These are phyloP conservation scores for Drosophila busckii DNA, from an alignment of 1,140 invertebrate genomes.

Conservation along the genomic window DNA sequence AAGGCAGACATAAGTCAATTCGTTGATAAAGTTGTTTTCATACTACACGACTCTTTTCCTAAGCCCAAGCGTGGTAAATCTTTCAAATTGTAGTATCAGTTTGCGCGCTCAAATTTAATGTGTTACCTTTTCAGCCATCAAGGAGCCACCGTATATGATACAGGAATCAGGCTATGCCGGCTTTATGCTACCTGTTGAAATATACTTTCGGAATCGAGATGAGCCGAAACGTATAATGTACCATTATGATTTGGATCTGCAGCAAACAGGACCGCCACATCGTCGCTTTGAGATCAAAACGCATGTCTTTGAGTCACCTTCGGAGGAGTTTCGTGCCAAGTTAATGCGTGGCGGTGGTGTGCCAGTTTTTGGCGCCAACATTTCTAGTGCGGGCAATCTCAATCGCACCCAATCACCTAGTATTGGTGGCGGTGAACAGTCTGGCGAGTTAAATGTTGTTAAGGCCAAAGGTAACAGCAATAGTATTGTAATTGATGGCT, in stretches of 20 bases:
- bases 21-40: conserved; percentile 96
- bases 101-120: conserved; percentile 22
- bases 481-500: conserved; percentile 12
- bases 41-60: conserved; percentile 93
- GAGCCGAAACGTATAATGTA: conserved; percentile 93
- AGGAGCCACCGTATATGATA: conserved; percentile 94
- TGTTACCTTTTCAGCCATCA: conserved; percentile 84
- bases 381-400: conserved; percentile 25
- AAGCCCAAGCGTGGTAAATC: conserved; percentile 90
- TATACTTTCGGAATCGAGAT: conserved; percentile 94
- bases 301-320: conserved; percentile 83
- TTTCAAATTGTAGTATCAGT: background rate
- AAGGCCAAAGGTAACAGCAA: conserved; percentile 83
- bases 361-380: conserved; percentile 52
- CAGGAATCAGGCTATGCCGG: conserved; percentile 97
- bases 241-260: conserved; percentile 91
- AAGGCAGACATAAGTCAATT: conserved; percentile 92
- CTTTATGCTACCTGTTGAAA: conserved; percentile 93
- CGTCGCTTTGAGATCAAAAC: conserved; percentile 85
- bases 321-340: conserved; percentile 92
- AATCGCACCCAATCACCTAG: conserved; percentile 45
- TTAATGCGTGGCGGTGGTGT: conserved; percentile 92
- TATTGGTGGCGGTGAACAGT: conserved; percentile 17
- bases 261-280: conserved; percentile 85
- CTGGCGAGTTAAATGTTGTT: conserved; percentile 75